Percentiles rank a stretch among this genome's conserved stretches.
Evolutionary conservation across 23 tunicate species (phyloP).

Genomic region (Oikopleura vanhoeffeni): DNA sequence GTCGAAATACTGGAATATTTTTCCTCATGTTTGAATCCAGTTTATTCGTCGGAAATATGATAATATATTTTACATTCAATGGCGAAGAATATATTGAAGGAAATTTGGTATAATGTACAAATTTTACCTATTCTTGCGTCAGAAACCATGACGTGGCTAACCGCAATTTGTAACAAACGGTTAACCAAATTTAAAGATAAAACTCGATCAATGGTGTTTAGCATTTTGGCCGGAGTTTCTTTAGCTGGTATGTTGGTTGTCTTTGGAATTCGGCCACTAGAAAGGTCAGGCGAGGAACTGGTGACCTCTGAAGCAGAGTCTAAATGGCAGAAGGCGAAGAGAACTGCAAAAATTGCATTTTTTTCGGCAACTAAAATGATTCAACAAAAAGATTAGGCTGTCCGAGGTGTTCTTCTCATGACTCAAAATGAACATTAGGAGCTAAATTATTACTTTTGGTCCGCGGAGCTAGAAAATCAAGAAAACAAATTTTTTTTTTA

Average conservation of each 20-base stretch:
- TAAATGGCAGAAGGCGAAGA: background rate
- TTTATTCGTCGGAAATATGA: background rate
- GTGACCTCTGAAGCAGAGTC: background rate
- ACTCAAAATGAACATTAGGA: no score
- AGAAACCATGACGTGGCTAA: no score
- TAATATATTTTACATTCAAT: background rate
- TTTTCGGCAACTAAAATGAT: background rate
- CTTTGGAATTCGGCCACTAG: background rate
- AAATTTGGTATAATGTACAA: background rate
- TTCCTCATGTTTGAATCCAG: background rate
- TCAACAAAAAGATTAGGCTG: no score
- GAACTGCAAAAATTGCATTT: background rate
- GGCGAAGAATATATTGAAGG: background rate
- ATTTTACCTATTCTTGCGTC: no score
- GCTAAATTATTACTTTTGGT: no score
- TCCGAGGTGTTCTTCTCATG: no score
- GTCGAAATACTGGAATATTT: background rate
- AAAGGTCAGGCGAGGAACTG: background rate
- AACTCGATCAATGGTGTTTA: background rate
- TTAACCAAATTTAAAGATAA: no score
- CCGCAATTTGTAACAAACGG: no score
- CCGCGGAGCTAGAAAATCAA: no score
- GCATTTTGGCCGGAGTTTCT: background rate
- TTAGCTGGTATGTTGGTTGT: background rate
- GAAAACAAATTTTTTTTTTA: no score